A percentile compares a stretch with the other conserved stretches of the same genome.
These are phyloP conservation scores for Mesocentrotus franciscanus DNA, from an alignment of 53 echinoderm and acorn worm genomes.

Conservation along the genomic window DNA sequence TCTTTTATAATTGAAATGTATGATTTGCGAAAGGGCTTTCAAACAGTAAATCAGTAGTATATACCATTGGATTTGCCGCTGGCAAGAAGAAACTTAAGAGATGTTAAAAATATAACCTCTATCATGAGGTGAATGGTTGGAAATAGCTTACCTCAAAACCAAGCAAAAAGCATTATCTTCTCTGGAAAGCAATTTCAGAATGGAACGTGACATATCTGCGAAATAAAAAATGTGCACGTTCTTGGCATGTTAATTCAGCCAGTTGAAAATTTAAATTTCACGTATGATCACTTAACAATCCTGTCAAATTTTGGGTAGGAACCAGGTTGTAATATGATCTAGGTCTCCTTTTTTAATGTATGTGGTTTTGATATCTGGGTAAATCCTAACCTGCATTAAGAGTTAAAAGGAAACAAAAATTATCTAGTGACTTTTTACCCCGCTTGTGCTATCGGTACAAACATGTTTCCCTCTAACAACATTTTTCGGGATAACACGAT, in stretches of 20 bases:
- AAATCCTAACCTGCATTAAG: constrained; percentile 22
- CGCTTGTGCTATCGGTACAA: background rate
- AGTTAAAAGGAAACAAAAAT: constrained; percentile 34
- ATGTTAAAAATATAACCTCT: background rate
- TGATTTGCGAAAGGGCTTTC: background rate
- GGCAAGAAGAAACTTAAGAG: background rate
- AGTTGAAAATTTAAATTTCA: background rate
- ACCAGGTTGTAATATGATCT: background rate
- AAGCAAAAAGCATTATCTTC: background rate
- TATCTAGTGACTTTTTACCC: constrained; percentile 40
- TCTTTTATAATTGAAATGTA: background rate
- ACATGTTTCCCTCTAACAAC: constrained; percentile 50
- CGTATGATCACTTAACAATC: background rate
- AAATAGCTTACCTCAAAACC: background rate
- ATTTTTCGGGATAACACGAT: constrained; percentile 42
- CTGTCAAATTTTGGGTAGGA: background rate
- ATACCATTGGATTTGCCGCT: background rate
- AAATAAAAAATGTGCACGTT: background rate
- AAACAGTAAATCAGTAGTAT: background rate
- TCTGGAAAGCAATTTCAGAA: background rate
- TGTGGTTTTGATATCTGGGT: background rate
- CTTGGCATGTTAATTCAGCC: background rate
- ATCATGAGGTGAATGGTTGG: background rate
- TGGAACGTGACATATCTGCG: background rate
- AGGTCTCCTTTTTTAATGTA: background rate